Conservation (phyloP, 2,113 vertebrate species). For the Thomomys bottae region DNA sequence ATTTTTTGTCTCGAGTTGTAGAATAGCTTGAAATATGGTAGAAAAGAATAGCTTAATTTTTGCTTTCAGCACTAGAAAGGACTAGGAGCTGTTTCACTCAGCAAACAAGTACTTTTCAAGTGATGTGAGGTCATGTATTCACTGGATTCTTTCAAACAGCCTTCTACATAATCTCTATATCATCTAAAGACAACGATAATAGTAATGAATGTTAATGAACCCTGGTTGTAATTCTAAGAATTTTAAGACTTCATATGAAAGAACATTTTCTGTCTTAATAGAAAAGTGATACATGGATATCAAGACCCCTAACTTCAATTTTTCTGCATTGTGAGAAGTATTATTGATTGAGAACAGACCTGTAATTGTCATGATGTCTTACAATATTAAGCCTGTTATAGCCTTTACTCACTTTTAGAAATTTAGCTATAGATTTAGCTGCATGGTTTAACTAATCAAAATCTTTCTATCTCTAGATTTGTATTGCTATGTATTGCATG, state of each 20-base stretch:
- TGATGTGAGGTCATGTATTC: background rate
- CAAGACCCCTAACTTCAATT: background rate
- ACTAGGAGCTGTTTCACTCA: background rate
- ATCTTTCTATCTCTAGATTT: constrained; percentile 11
- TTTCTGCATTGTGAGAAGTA: background rate
- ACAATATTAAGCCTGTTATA: background rate
- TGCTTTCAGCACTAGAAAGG: constrained; percentile 3
- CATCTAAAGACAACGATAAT: background rate
- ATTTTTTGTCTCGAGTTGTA: constrained; percentile 30
- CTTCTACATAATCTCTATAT: background rate
- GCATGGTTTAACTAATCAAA: background rate
- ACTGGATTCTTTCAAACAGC: background rate
- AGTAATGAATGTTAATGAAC: background rate
- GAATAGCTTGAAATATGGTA: background rate
- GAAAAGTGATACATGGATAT: background rate
- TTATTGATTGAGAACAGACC: background rate
- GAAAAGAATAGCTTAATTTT: background rate
- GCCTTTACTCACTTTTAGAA: background rate
- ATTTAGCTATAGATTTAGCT: background rate
- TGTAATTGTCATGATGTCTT: background rate
- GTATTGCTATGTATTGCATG: background rate
- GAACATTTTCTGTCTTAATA: background rate
- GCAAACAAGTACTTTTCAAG: background rate
- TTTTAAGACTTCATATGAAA: background rate
- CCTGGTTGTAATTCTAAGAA: background rate